Conservation (phyloP, 1,140 invertebrate species). For the Heliconius hewitsoni region DNA sequence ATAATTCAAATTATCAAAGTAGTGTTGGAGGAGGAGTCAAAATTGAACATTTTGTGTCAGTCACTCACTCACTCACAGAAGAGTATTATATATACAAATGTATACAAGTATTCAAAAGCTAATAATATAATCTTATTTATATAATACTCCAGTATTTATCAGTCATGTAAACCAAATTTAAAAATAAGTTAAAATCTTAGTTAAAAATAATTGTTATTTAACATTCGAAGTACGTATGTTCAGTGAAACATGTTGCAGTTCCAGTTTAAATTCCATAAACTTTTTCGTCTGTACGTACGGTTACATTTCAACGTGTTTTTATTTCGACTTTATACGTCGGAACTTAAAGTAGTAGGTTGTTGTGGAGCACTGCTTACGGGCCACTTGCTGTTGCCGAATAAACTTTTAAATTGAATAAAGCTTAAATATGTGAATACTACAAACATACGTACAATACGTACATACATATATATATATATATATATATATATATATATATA, state of each 20-base stretch:
- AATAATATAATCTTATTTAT: too few species aligned
- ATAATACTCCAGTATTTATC: too few species aligned
- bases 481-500: too few species aligned
- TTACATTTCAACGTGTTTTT: conserved; percentile 8
- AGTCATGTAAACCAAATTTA: too few species aligned
- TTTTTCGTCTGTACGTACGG: conserved; percentile 2
- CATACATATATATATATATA: too few species aligned
- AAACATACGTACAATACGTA: not conserved
- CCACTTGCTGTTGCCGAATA: not conserved
- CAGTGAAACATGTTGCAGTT: not conserved
- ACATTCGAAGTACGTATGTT: not conserved
- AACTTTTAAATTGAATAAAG: conserved; percentile 4
- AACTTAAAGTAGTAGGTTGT: conserved; percentile 1
- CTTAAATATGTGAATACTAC: not conserved
- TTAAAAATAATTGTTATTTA: not conserved
- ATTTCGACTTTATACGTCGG: not conserved
- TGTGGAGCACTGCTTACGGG: not conserved
- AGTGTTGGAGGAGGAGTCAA: too few species aligned
- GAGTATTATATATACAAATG: too few species aligned
- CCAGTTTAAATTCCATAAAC: not conserved
- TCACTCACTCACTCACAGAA: too few species aligned
- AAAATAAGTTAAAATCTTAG: not conserved
- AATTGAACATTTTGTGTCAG: too few species aligned
- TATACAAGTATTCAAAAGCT: too few species aligned
- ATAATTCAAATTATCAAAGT: too few species aligned